Evolutionary conservation across 2,888 invertebrate genomes (phyloP).

Genomic region (Cosmia pyralina): DNA sequence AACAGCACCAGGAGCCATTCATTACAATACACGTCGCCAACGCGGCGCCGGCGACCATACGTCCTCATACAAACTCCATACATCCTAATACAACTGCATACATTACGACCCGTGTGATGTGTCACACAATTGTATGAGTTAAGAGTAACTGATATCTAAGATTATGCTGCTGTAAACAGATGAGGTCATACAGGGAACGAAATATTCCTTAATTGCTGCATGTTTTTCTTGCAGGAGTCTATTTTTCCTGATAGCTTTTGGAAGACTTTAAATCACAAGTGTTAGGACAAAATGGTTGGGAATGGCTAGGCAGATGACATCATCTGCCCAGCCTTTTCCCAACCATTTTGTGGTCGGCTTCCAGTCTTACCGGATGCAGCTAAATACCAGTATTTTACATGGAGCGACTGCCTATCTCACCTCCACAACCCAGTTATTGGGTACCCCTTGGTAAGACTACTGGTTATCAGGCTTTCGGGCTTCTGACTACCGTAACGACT

Average conservation of each 20-base stretch:
- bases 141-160: constrained; percentile 7
- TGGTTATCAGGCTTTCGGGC: too few species aligned
- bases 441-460: too few species aligned
- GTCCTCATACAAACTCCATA: constrained; percentile 31
- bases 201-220: not conserved
- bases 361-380: too few species aligned
- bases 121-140: constrained; percentile 28
- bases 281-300: too few species aligned
- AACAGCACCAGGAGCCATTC: constrained; percentile 19
- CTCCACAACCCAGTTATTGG: too few species aligned
- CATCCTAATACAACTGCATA: constrained; percentile 43
- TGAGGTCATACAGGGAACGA: constrained; percentile 13
- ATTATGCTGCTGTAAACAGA: constrained; percentile 10
- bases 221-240: not conserved
- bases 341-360: too few species aligned
- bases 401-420: too few species aligned
- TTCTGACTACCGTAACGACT: too few species aligned
- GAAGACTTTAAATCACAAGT: not conserved
- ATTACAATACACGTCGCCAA: constrained; percentile 37
- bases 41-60: constrained; percentile 44
- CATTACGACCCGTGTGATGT: constrained; percentile 13
- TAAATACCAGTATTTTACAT: too few species aligned
- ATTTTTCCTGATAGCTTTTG: not conserved
- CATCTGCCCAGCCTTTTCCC: too few species aligned
- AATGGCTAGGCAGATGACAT: too few species aligned